Evolutionary conservation across 2,113 vertebrate genomes (phyloP).

Genomic region (Phaetusa simplex): DNA sequence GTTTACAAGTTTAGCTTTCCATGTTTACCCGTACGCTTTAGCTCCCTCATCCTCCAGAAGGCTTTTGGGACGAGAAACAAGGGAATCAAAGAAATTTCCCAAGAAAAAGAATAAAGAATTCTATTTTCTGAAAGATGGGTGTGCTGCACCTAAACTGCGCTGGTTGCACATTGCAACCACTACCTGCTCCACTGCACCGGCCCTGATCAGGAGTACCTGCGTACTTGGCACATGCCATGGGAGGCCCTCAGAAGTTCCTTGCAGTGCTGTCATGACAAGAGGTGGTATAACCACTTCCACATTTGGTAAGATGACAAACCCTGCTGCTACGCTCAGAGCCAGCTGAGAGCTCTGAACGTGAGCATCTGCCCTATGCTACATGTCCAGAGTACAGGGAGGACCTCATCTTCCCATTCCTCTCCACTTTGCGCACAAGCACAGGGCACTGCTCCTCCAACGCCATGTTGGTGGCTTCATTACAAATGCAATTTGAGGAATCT

Average conservation of each 20-base stretch:
- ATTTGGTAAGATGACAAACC: background rate
- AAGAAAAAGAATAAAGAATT: background rate
- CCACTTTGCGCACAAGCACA: background rate
- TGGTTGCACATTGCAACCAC: background rate
- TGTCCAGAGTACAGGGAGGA: too few species aligned
- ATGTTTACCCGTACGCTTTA: background rate
- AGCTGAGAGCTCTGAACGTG: background rate
- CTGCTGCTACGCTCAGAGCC: fast-evolving
- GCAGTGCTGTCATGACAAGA: background rate
- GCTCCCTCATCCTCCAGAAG: background rate
- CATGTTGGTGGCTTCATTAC: fast-evolving
- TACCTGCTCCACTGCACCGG: background rate
- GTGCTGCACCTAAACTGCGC: background rate
- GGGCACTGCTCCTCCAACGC: fast-evolving
- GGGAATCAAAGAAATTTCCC: background rate
- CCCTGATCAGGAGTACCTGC: background rate
- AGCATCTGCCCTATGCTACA: background rate
- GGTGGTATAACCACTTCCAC: background rate
- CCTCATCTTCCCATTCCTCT: background rate
- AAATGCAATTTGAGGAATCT: background rate
- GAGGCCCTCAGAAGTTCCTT: background rate
- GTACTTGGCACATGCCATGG: fast-evolving
- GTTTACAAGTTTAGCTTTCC: background rate
- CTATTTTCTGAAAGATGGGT: fast-evolving
- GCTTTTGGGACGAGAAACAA: background rate